These are phyloP conservation scores for Sesamia inferens DNA, from an alignment of 2,888 invertebrate species.

Conservation along the genomic window DNA sequence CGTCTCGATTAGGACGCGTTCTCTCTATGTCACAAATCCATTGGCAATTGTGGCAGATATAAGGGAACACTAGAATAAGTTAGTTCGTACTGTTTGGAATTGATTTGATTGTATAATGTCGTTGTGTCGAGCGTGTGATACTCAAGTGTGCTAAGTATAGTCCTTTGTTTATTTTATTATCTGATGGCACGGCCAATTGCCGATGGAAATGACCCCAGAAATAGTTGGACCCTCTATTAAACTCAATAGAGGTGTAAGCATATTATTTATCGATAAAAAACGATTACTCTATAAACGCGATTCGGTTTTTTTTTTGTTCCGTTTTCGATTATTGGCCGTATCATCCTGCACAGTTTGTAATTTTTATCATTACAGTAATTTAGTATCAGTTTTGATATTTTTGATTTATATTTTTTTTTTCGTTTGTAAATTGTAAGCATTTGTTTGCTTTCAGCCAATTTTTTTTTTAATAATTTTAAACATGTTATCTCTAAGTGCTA, in stretches of 20 bases:
- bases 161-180: slow-evolving; percentile 65
- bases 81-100: slow-evolving; percentile 68
- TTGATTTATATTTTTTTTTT: slow-evolving; percentile 63
- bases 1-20: slow-evolving; percentile 52
- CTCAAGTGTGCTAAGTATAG: slow-evolving; percentile 75
- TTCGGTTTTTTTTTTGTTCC: neutral
- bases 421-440: slow-evolving; percentile 90
- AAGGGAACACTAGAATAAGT: slow-evolving; percentile 62
- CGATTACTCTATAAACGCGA: neutral
- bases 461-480: slow-evolving; percentile 69
- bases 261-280: slow-evolving; percentile 34
- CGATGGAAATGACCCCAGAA: neutral
- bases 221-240: slow-evolving; percentile 46
- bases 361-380: slow-evolving; percentile 60
- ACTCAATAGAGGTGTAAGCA: slow-evolving; percentile 49
- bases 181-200: slow-evolving; percentile 31
- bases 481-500: slow-evolving; percentile 81
- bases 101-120: slow-evolving; percentile 66
- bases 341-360: slow-evolving; percentile 43
- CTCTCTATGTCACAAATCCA: slow-evolving; percentile 62
- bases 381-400: slow-evolving; percentile 61
- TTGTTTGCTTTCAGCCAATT: slow-evolving; percentile 88
- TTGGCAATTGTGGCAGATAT: slow-evolving; percentile 57
- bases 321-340: slow-evolving; percentile 32
- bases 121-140: slow-evolving; percentile 76